Evolutionary conservation across 92 coral and sea anemone species (phyloP), one percentile per base, ranked within the genome.

Genomic region (Epizoanthus ramosus): DNA sequence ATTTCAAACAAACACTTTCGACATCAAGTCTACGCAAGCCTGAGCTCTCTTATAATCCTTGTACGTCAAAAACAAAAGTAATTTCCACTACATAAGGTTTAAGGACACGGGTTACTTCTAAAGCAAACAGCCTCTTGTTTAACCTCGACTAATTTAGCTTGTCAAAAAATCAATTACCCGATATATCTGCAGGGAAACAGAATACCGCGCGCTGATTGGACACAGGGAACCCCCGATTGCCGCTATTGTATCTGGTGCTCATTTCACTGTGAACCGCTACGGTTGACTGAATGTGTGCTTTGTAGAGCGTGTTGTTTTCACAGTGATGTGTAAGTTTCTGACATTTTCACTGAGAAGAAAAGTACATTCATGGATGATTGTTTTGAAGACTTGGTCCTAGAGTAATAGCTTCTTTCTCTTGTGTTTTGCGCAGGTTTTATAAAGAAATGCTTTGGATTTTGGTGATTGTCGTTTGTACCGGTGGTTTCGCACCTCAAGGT

Each of bases 301-400:
- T 91, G 92, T 89, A 14, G 69, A 2, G 45, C 74, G 85, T 89
- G 93, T 85, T 86, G 72, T 88, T 84, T 93, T 93, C 91, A 80
- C 93, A 91, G 87, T 74, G 86, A 87, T 87, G 98, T 89, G 98
- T 79, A 93, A 79, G 94, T 87, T 84, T 81, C 25, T 80, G 54
- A 54, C 66, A 66, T 66, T 64, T 56, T 79, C 57, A 17, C 43
- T 58, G 9, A 47, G 65, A 52, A 57, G 65, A 68, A 71, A 31
- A 57, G 18, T 45, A 31, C 80, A 45, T 6, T 41, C 18, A 23
- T 22, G 68, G 57, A 47, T 31, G 72, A 57, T 6, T 79, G 41
- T 63, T 58, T 50, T 19, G 33, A 17, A 41, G 21, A 16, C 64
- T 56, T 25, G 56, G 31, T 35, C 24, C 58, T 14, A 21, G 18